Evolutionary conservation across 2,797 vertebrate species (phyloP).

Genomic region (Cuculus canorus): DNA sequence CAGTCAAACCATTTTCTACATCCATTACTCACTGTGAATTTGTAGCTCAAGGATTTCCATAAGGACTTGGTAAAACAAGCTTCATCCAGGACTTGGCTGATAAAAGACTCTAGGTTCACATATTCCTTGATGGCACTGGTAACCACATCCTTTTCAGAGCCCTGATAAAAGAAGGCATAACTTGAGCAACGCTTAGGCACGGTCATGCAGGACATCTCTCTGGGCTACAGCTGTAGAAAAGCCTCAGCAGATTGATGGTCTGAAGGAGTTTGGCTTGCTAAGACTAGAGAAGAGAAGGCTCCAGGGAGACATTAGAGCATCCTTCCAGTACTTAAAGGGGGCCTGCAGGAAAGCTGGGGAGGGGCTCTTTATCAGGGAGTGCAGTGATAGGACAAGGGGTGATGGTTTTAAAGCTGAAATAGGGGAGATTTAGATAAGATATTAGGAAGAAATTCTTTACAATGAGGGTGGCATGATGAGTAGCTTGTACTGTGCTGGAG

Average conservation of each 20-base stretch:
- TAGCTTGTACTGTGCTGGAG: neutral
- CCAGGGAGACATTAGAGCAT: too few species aligned
- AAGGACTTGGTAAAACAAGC: constrained; percentile 72
- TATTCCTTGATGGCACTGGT: neutral
- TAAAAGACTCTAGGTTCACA: constrained; percentile 66
- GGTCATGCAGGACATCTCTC: neutral
- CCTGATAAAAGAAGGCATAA: neutral
- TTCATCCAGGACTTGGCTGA: constrained; percentile 76
- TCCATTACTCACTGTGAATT: constrained; percentile 62
- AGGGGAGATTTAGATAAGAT: too few species aligned
- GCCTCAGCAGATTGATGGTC: neutral
- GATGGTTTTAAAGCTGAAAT: too few species aligned
- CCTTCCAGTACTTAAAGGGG: too few species aligned
- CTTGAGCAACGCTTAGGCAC: neutral
- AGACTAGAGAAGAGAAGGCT: too few species aligned
- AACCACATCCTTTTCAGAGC: neutral
- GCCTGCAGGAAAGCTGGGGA: too few species aligned
- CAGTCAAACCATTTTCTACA: neutral
- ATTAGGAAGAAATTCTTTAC: too few species aligned
- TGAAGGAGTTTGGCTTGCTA: too few species aligned
- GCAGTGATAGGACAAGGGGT: too few species aligned
- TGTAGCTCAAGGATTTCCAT: constrained; percentile 71
- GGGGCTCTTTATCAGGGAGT: too few species aligned
- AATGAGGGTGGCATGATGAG: too few species aligned
- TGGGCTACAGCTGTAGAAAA: neutral